A percentile compares a stretch with the other conserved stretches of the same genome.
Conservation (phyloP, 2,113 vertebrate genomes). For the Steatornis caripensis region DNA sequence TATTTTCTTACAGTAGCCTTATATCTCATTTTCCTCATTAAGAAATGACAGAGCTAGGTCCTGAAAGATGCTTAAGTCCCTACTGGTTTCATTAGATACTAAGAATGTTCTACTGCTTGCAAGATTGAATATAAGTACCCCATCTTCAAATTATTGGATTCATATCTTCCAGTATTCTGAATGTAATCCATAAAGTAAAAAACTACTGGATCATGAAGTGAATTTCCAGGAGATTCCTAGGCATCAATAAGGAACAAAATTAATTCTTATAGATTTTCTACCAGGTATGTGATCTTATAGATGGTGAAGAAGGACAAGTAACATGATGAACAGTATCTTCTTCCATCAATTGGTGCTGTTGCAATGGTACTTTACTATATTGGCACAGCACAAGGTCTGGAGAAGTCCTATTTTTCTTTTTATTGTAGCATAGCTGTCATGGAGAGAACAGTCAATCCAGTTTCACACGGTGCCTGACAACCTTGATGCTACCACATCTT, state of each 20-base stretch:
- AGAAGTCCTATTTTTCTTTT: not conserved
- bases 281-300: not conserved
- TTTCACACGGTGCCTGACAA: not conserved
- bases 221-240: not conserved
- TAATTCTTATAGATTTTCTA: not conserved
- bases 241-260: not conserved
- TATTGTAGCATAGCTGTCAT: not conserved
- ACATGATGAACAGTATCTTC: not conserved
- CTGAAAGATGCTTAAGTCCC: not conserved
- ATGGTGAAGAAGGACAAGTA: not conserved
- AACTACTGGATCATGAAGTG: not conserved
- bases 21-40: not conserved
- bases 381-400: not conserved
- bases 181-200: not conserved
- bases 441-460: not conserved
- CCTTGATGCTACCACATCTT: not conserved
- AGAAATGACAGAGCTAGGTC: not conserved
- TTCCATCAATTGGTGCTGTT: not conserved
- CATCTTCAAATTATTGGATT: not conserved
- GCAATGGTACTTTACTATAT: not conserved
- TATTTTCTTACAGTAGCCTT: not conserved
- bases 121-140: not conserved
- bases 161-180: not conserved
- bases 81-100: not conserved
- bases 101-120: not conserved